These are phyloP conservation scores for Plebejus argus DNA, from an alignment of 2,888 invertebrate genomes.

Conservation along the genomic window DNA sequence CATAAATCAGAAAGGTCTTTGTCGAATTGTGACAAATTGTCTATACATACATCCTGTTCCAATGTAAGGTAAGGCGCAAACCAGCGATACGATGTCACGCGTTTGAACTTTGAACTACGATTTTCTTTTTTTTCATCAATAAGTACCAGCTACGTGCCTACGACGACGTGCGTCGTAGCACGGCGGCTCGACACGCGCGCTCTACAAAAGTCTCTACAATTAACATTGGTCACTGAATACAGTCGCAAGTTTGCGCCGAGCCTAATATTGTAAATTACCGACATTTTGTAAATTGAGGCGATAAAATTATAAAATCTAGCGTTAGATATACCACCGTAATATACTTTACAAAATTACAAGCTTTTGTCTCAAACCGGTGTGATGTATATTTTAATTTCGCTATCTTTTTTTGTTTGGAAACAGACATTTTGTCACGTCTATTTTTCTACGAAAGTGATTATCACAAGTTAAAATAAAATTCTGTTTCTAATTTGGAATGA, in stretches of 20 bases:
- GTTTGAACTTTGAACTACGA: background rate
- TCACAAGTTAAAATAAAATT: too few species aligned
- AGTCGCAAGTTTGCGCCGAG: background rate
- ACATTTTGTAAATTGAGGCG: slow-evolving; percentile 9
- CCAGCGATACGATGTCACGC: background rate
- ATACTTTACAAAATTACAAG: background rate
- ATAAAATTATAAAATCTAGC: slow-evolving; percentile 5
- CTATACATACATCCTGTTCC: slow-evolving; percentile 21
- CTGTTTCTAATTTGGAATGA: background rate
- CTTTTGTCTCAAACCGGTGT: slow-evolving; percentile 16
- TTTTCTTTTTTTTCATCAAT: too few species aligned
- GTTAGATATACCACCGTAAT: slow-evolving; percentile 1
- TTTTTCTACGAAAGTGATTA: too few species aligned
- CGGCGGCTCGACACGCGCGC: background rate
- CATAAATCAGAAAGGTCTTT: slow-evolving; percentile 22
- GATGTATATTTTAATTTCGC: background rate
- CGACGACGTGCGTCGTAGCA: too few species aligned
- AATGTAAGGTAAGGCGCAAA: background rate
- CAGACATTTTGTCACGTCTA: too few species aligned
- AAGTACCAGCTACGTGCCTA: too few species aligned
- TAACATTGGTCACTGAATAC: too few species aligned
- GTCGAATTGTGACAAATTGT: slow-evolving; percentile 29
- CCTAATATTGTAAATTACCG: slow-evolving; percentile 16
- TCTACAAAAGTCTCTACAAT: too few species aligned
- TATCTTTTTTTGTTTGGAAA: too few species aligned